Evolutionary conservation across 2,888 invertebrate species (phyloP).

Genomic region (Tachina lurida): DNA sequence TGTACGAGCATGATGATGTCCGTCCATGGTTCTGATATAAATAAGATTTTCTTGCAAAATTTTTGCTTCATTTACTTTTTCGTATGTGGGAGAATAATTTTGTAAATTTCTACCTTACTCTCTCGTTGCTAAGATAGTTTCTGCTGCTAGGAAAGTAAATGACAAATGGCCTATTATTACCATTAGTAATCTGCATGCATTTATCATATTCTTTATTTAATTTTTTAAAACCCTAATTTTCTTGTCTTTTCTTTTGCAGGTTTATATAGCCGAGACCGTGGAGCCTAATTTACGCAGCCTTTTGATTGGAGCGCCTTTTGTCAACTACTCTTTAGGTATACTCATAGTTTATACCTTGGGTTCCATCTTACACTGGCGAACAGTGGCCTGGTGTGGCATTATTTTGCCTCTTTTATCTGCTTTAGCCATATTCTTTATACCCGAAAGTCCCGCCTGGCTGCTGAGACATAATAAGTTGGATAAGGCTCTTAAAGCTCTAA

Average conservation of each 20-base stretch:
- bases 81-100: too few species aligned
- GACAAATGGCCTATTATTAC: too few species aligned
- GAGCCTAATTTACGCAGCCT: slow-evolving; percentile 88
- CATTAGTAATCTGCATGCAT: too few species aligned
- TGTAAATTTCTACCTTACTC: too few species aligned
- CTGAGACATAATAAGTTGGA: slow-evolving; percentile 85
- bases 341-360: slow-evolving; percentile 89
- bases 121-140: too few species aligned
- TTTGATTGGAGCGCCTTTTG: slow-evolving; percentile 88
- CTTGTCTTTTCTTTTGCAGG: slow-evolving; percentile 83
- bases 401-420: slow-evolving; percentile 86
- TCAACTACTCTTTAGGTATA: slow-evolving; percentile 90
- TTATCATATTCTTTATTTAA: neutral
- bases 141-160: too few species aligned
- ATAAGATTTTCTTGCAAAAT: too few species aligned
- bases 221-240: neutral
- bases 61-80: too few species aligned
- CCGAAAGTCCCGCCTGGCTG: slow-evolving; percentile 91
- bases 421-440: slow-evolving; percentile 86
- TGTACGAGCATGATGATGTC: too few species aligned
- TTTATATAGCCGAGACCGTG: slow-evolving; percentile 89
- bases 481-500: slow-evolving; percentile 85
- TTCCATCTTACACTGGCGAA: slow-evolving; percentile 87
- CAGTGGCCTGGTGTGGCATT: slow-evolving; percentile 87
- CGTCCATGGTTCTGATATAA: too few species aligned